phyloP scores from a whole-genome alignment of 2,888 invertebrate genomes.

The Lypha dubia region DNA sequence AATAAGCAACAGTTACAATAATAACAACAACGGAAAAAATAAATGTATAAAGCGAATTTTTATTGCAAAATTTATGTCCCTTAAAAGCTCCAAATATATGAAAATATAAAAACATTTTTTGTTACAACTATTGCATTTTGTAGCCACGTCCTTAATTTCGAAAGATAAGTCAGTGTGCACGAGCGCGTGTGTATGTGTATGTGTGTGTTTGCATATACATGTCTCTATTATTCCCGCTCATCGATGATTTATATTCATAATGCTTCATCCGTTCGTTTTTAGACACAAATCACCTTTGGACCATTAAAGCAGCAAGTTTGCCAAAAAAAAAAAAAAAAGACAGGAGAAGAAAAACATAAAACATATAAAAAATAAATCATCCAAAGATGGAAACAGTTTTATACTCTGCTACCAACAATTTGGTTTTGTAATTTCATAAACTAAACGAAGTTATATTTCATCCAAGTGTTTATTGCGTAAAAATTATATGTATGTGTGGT shows the following conservation, averaged over 20 bases:
- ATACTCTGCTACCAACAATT: neutral
- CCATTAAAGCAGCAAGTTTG: constrained; percentile 34
- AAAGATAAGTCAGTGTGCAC: neutral
- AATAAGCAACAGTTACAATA: too few species aligned
- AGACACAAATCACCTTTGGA: constrained; percentile 58
- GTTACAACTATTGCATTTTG: neutral
- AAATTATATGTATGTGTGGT: too few species aligned
- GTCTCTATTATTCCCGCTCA: constrained; percentile 13
- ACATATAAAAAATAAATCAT: neutral
- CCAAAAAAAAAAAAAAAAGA: too few species aligned
- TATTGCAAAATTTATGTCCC: neutral
- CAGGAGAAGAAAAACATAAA: neutral
- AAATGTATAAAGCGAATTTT: too few species aligned
- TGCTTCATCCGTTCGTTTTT: constrained; percentile 50
- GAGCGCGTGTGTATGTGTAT: too few species aligned
- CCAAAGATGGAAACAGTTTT: neutral
- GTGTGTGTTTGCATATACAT: neutral
- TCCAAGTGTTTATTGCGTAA: constrained; percentile 42
- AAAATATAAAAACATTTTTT: neutral
- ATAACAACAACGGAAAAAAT: too few species aligned
- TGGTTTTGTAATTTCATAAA: neutral
- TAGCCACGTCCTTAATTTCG: neutral
- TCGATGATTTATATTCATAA: constrained; percentile 58
- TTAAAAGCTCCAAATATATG: neutral
- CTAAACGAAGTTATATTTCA: constrained; percentile 37